Base-by-base conservation (phyloP, 2,797 vertebrate species). In the Cacajao melanocephalus region DNA sequence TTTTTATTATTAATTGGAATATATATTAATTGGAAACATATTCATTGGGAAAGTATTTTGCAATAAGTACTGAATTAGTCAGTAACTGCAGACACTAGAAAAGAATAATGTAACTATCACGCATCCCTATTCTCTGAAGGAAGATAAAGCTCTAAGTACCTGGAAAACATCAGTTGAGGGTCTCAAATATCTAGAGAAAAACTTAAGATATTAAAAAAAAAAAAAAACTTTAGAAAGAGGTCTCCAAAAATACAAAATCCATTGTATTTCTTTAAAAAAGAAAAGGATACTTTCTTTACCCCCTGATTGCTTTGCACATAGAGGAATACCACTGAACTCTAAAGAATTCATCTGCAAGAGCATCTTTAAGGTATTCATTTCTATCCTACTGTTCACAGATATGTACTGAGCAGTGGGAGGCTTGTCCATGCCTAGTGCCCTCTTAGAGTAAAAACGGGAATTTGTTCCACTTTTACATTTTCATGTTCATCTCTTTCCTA, bases 401-500 rank as follows among this genome's bases (percentile, higher is more conserved):
- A 86, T 46, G 82, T 90, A 94, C 88, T 52, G 93, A 98, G 97
- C 97, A 97, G 98, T 97, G 46, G 97, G 98, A 96, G 97, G 86
- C 44, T 96, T 46, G 41, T 83, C 97, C 90, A 92, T 97, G 96
- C 96, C 88, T 85, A 82, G 89, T 93, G 72, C 93, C 76, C 36
- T 82, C 96, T 98, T 93, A 94, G 84, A 88, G 48, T 92, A 89
- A 97, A 98, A 98, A 72, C 80, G 78, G 33, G 44, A 97, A 97
- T 97, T 97, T 94, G 15, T 95, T 98, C 78, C 89, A 95, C 97
- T 98, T 98, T 96, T 97, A 92, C 91, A 96, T 98, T 98, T 96
- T 85, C 30, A 91, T 90, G 92, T n/a, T 95, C 57, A 72, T 97
- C 88, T 92, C 39, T 97, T 97, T 92, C 73, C 96, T 98, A 83